Conservation (phyloP, 1,140 invertebrate species). For the Platorchestia sp. region DNA sequence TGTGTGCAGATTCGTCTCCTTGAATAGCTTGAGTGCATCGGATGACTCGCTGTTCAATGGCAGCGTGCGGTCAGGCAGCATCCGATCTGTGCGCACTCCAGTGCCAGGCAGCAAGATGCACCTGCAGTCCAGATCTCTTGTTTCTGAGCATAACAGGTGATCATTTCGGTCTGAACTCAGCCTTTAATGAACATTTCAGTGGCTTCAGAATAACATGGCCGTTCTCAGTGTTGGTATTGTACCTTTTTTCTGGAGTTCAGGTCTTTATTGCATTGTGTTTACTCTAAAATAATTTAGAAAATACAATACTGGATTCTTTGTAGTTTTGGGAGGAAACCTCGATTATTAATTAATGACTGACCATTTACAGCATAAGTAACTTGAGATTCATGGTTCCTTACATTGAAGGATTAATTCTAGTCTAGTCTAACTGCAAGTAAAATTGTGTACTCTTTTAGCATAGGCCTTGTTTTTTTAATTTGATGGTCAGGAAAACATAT, state of each 20-base stretch:
- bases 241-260: too few species aligned
- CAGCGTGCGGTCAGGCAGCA: conserved; percentile 29
- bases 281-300: too few species aligned
- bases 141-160: not conserved
- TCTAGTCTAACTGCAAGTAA: not conserved
- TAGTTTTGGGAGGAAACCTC: too few species aligned
- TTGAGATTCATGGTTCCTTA: too few species aligned
- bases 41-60: conserved; percentile 19
- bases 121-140: not conserved
- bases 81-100: conserved; percentile 8
- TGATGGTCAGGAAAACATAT: not conserved
- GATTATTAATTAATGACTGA: too few species aligned
- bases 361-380: too few species aligned
- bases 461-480: not conserved
- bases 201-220: too few species aligned
- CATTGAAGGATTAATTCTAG: too few species aligned
- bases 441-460: not conserved
- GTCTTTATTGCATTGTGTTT: too few species aligned
- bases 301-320: too few species aligned
- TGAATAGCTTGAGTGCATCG: conserved; percentile 30
- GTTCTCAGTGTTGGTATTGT: too few species aligned
- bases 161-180: not conserved
- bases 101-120: not conserved
- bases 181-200: too few species aligned
- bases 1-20: not conserved